Evolutionary conservation across 2,797 vertebrate species (phyloP).

Genomic region (Craterocephalus amniculus): DNA sequence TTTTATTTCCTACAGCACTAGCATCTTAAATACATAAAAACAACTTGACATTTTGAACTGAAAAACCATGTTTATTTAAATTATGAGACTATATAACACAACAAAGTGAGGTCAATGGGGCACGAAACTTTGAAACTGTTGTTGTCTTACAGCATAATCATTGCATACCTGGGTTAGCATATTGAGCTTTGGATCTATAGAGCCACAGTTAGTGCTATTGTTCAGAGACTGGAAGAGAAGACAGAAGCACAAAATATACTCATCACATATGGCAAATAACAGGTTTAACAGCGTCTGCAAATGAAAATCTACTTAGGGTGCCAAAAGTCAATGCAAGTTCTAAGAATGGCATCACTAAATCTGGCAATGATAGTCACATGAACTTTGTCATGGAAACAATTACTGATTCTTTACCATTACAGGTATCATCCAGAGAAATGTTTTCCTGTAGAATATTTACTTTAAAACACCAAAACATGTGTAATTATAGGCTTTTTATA

Average conservation of each 20-base stretch:
- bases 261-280: constrained; percentile 8
- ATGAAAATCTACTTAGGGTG: not conserved
- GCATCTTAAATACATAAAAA: constrained; percentile 1
- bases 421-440: not conserved
- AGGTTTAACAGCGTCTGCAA: not conserved
- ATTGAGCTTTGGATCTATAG: not conserved
- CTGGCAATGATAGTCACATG: not conserved
- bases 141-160: constrained; percentile 48
- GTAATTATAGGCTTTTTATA: not conserved
- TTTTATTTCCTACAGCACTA: not conserved
- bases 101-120: constrained; percentile 16
- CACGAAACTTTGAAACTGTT: constrained; percentile 28
- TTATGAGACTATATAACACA: not conserved
- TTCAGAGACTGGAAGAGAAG: constrained; percentile 47
- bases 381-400: not conserved
- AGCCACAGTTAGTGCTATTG: constrained; percentile 28
- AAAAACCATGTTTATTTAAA: not conserved
- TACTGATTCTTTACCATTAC: not conserved
- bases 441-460: not conserved
- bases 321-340: not conserved
- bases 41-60: not conserved
- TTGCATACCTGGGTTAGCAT: not conserved
- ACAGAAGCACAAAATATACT: constrained; percentile 36
- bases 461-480: not conserved
- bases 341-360: not conserved